Conservation (phyloP, 1,140 invertebrate species). For the Caenorhabditis brenneri region DNA sequence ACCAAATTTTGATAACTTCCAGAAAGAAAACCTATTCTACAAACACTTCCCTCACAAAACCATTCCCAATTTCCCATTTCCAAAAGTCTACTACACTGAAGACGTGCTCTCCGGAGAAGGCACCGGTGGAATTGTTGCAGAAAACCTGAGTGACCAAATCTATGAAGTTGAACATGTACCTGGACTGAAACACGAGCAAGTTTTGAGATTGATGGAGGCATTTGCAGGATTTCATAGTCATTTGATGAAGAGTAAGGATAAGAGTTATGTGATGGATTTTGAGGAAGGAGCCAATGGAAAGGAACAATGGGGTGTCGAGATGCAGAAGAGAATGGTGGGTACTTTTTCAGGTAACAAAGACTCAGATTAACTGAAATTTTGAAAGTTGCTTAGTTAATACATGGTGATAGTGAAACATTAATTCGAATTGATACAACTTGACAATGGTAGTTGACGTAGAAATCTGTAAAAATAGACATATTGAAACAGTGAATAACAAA, state of each 20-base stretch:
- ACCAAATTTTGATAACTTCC: not conserved
- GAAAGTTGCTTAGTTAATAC: no score
- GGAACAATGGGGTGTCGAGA: not conserved
- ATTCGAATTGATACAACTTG: no score
- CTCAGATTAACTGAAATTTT: no score
- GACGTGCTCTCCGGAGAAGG: not conserved
- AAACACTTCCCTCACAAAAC: not conserved
- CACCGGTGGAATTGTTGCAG: constrained; percentile 1
- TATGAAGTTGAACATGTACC: not conserved
- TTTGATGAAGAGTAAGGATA: not conserved
- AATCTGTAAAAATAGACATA: no score
- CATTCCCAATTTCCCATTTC: constrained; percentile 6
- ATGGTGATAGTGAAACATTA: no score
- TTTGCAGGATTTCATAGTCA: not conserved
- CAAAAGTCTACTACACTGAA: constrained; percentile 20
- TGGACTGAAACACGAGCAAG: not conserved
- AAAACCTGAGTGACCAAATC: not conserved
- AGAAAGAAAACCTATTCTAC: constrained; percentile 32
- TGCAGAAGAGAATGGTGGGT: constrained; percentile 10
- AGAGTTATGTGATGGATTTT: constrained; percentile 19
- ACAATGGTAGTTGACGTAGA: no score
- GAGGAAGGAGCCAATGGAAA: not conserved
- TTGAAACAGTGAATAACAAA: no score
- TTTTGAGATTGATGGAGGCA: not conserved
- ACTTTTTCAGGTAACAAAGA: no score